Evolutionary conservation across 2,113 vertebrate species (phyloP), one percentile per base, ranked within the genome.

Genomic region (Mugil cephalus): DNA sequence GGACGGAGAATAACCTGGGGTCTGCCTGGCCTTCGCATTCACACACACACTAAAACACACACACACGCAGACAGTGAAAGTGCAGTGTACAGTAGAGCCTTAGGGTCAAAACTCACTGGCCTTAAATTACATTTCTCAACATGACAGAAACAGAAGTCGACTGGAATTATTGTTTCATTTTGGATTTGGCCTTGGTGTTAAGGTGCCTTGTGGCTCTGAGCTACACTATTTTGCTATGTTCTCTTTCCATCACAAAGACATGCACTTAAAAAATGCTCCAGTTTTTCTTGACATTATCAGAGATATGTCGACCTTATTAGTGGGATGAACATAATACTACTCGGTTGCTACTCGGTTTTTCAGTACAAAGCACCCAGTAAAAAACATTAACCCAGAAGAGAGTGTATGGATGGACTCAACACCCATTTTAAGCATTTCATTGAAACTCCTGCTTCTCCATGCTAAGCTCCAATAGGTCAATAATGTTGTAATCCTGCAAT

Each of bases 41-140:
- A 64, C 43, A 63, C 54, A 54, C 61, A 63, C 61, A 51, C 67
- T 69, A 76, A 69, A 42, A 54, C 36, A 58, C 48, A 61, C 55
- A 60, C 64, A 80, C 67, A 53, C 34, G 30, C 39, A 68, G n/a
- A 55, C 36, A 53, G n/a, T 79, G 51, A 45, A 60, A 65, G 55
- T 14, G 38, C 36, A 35, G 72, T 79, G 53, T 85, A 87, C 74
- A 89, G 77, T 82, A 75, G 77, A 87, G 90, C 93, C 93, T 69
- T 73, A 58, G 89, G 93, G 92, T 90, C 89, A 84, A 48, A 89
- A 87, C 79, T 93, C 85, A 80, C 86, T 91, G 91, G 88, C 92
- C 91, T 93, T 87, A 92, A 93, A 94, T 93, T 90, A 90, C 87
- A 91, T 92, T 90, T 91, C 89, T 90, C 92, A 83, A 91, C 88